Percentiles rank a stretch among this genome's conserved stretches.
Evolutionary conservation across 2,888 invertebrate species (phyloP).

Genomic region (Coremacera marginata): DNA sequence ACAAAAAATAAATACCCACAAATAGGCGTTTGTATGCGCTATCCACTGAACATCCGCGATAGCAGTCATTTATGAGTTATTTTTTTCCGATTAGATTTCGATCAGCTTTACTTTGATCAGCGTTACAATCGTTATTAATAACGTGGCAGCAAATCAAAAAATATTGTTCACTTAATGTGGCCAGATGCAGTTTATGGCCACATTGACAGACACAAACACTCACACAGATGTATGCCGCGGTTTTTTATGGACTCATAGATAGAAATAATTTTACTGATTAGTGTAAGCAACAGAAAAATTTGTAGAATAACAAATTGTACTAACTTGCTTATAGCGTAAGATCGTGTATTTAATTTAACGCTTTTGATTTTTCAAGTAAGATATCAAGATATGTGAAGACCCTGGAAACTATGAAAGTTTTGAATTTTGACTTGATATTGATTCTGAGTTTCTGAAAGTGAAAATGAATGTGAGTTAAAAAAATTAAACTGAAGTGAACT

Average conservation of each 20-base stretch:
- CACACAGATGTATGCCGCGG: background rate
- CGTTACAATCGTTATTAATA: background rate
- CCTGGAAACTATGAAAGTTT: background rate
- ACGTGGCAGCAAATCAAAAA: slow-evolving; percentile 9
- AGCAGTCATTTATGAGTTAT: slow-evolving; percentile 4
- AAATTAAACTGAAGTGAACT: too few species aligned
- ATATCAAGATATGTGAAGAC: background rate
- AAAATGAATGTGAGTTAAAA: too few species aligned
- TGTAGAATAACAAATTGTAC: background rate
- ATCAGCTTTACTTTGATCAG: background rate
- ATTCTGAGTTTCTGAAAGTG: too few species aligned
- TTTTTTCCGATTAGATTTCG: background rate
- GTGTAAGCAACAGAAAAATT: background rate
- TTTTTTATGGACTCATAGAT: too few species aligned
- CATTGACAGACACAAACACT: background rate
- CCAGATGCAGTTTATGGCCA: background rate
- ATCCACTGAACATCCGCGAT: slow-evolving; percentile 23
- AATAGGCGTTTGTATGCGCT: slow-evolving; percentile 18
- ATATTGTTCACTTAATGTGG: background rate
- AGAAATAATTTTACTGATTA: too few species aligned
- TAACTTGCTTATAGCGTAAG: too few species aligned
- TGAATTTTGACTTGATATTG: too few species aligned
- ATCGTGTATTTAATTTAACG: too few species aligned
- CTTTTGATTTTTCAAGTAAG: background rate
- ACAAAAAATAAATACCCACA: slow-evolving; percentile 5